phyloP scores from a whole-genome alignment of 1,140 invertebrate species.

The Bombus breviceps region DNA sequence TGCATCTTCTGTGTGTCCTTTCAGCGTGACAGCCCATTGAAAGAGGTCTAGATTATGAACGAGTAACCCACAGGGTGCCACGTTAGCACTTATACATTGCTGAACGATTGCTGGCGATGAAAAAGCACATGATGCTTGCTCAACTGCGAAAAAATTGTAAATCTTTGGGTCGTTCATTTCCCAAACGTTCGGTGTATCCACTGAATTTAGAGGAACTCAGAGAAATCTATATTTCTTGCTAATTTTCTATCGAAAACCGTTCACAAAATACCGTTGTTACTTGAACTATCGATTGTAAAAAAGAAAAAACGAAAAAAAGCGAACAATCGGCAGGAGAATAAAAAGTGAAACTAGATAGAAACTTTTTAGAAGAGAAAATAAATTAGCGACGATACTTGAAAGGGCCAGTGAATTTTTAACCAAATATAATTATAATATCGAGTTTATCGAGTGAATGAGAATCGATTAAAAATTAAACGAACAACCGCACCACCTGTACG shows the following conservation, averaged over 20 bases:
- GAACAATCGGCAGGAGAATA: neutral
- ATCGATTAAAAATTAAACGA: neutral
- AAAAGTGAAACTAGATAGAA: conserved; percentile 18
- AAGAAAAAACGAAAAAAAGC: neutral
- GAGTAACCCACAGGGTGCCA: conserved; percentile 58
- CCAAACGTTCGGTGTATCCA: conserved; percentile 20
- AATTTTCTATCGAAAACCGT: conserved; percentile 29
- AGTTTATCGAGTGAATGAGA: conserved; percentile 20
- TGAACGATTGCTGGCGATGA: conserved; percentile 18
- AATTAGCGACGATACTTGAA: conserved; percentile 12
- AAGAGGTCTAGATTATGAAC: conserved; percentile 38
- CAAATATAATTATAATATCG: conserved; percentile 29
- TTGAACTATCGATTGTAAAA: neutral
- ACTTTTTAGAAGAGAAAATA: conserved; percentile 19
- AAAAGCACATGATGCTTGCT: conserved; percentile 44
- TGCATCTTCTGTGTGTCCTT: conserved; percentile 56
- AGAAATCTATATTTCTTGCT: conserved; percentile 25
- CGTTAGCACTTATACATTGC: conserved; percentile 40
- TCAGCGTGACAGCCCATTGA: conserved; percentile 30
- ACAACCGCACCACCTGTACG: conserved; percentile 9
- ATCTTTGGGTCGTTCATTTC: conserved; percentile 50
- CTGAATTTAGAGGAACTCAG: conserved; percentile 7
- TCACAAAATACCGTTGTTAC: neutral
- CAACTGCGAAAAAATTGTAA: conserved; percentile 45
- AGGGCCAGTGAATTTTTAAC: conserved; percentile 26